Conservation (phyloP, 1,140 invertebrate genomes). For the Epicauta chinensis region DNA sequence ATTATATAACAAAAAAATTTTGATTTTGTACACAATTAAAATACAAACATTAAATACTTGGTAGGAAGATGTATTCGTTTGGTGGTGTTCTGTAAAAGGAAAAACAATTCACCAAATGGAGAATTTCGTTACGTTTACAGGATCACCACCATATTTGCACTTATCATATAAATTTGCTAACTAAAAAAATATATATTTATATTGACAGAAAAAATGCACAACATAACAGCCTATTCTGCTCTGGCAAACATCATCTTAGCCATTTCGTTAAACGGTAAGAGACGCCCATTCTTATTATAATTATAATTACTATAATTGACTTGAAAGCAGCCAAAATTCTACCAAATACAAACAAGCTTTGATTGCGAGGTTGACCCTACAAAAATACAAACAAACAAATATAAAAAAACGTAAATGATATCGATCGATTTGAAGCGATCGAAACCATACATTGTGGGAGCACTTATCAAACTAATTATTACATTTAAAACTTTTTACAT, state of each 20-base stretch:
- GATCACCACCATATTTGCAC: slow-evolving; percentile 22
- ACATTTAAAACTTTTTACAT: neutral
- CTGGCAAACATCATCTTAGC: slow-evolving; percentile 32
- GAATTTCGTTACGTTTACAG: slow-evolving; percentile 1
- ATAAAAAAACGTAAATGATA: neutral
- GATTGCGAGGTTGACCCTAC: slow-evolving; percentile 40
- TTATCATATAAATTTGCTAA: slow-evolving; percentile 24
- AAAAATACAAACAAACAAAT: neutral
- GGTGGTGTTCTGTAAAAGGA: slow-evolving; percentile 7
- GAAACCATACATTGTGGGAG: neutral
- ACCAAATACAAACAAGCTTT: slow-evolving; percentile 24
- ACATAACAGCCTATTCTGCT: slow-evolving; percentile 37
- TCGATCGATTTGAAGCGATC: no score
- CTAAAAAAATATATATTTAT: neutral
- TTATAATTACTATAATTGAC: neutral
- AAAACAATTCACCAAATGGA: neutral
- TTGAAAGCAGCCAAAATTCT: slow-evolving; percentile 25
- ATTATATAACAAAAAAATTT: slow-evolving; percentile 23
- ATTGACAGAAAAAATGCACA: slow-evolving; percentile 30
- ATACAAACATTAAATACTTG: slow-evolving; percentile 39
- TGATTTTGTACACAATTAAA: slow-evolving; percentile 24
- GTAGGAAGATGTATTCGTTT: slow-evolving; percentile 39
- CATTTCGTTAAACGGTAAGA: slow-evolving; percentile 41
- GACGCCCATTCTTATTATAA: slow-evolving; percentile 11
- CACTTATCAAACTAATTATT: neutral